Evolutionary conservation across 1,140 invertebrate species (phyloP).

Genomic region (Drosophila cardini): DNA sequence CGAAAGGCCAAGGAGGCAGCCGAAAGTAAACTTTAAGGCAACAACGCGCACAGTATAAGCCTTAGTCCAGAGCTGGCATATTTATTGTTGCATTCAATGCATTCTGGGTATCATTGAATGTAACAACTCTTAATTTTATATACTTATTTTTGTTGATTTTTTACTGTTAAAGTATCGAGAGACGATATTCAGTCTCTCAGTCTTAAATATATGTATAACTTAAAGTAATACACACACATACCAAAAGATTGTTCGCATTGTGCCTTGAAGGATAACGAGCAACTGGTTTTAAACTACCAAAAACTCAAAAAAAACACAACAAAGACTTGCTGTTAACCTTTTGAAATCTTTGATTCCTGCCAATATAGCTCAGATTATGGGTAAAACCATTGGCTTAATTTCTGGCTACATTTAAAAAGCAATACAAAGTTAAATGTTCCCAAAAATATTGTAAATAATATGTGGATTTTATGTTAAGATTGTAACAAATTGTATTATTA

Average conservation of each 20-base stretch:
- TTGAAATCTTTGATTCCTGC: constrained; percentile 11
- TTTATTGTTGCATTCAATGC: constrained; percentile 35
- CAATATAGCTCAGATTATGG: not conserved
- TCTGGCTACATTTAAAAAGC: not conserved
- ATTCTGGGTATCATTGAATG: constrained; percentile 38
- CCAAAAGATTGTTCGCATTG: constrained; percentile 38
- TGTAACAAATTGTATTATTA: constrained; percentile 3
- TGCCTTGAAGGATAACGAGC: constrained; percentile 63
- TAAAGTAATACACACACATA: constrained; percentile 24
- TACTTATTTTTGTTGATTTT: constrained; percentile 69
- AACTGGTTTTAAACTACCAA: constrained; percentile 58
- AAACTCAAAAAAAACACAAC: too few relatives aligned
- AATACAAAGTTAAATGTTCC: not conserved
- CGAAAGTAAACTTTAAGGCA: constrained; percentile 61
- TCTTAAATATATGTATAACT: constrained; percentile 49
- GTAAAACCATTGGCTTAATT: not conserved
- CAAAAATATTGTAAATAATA: not conserved
- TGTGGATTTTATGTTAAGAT: not conserved
- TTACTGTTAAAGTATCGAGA: constrained; percentile 50
- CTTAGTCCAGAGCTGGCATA: constrained; percentile 27
- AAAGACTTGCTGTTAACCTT: constrained; percentile 20
- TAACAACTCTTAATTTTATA: constrained; percentile 61
- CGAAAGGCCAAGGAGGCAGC: constrained; percentile 67
- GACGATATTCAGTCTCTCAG: constrained; percentile 17
- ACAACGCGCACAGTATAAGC: constrained; percentile 20